These are phyloP conservation scores for Balaeniceps rex DNA, from an alignment of 2,113 vertebrate species.

Conservation along the genomic window DNA sequence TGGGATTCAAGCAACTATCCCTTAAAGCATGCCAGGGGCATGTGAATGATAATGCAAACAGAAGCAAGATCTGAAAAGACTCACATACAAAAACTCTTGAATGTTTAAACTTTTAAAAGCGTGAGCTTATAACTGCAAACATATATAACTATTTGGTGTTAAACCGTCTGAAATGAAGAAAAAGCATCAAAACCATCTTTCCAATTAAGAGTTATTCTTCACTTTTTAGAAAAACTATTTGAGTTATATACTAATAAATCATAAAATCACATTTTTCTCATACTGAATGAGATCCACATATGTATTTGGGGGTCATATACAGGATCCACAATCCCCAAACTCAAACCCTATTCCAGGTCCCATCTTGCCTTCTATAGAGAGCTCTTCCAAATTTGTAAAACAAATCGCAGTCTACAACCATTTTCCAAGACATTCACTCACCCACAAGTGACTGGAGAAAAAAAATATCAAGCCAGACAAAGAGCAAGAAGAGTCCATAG, in stretches of 20 bases:
- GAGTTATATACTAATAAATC: not conserved
- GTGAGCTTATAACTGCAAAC: not conserved
- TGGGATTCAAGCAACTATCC: slow-evolving; percentile 7
- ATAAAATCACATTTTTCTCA: not conserved
- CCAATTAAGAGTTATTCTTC: not conserved
- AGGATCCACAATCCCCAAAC: not conserved
- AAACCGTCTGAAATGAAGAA: not conserved
- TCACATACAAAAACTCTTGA: not conserved
- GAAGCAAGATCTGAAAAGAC: not conserved
- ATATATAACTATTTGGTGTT: not conserved
- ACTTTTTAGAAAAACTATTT: not conserved
- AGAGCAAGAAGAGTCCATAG: not conserved
- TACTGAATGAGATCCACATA: not conserved
- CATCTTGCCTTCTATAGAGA: not conserved
- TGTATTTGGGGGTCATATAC: not conserved
- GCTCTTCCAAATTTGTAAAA: not conserved
- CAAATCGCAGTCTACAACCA: not conserved
- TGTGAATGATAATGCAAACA: slow-evolving; percentile 12
- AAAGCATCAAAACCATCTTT: not conserved
- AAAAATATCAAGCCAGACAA: not conserved
- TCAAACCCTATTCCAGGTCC: not conserved
- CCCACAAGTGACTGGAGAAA: not conserved
- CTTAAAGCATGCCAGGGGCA: slow-evolving; percentile 42
- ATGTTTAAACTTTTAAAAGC: slow-evolving; percentile 5
- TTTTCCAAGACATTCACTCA: not conserved